Base-by-base conservation (phyloP, 2,113 vertebrate species). In the Aphelocoma coerulescens region DNA sequence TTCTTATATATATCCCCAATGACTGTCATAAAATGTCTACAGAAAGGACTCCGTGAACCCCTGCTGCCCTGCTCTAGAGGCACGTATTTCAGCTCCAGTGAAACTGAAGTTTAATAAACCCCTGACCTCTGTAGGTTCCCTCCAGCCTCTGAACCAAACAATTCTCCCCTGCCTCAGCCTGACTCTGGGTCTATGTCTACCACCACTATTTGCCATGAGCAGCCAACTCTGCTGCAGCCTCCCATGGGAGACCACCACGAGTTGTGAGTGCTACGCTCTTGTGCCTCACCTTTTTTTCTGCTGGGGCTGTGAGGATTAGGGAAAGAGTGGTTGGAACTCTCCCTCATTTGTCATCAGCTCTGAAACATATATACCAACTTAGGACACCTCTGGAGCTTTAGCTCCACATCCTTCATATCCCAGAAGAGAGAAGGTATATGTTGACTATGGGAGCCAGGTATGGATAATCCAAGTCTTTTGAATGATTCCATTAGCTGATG, bases 71-170 rank as follows among this genome's bases (percentile, higher is more conserved):
- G 82, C 9, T 13, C 79, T 63, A 93, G 43, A 92, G 82, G 41
- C 86, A 72, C 41, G 12, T 89, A 84, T 89, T 95, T 95, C 94
- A 96, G 63, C 84, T 88, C 48, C 44, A 68, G 51, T 67, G 86
- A 91, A 96, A 89, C 24, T 55, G 58, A 91, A 86, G 80, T 91
- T 95, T 91, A 95, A 94, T 95, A 91, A 92, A 92, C 68, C 33
- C 27, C 73, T 90, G 68, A 84, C 75, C 62, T 74, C 71, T 54
- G 24, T 39, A 54, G 28, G 71, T 57, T 79, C 58, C 52, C 63
- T 77, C 63, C 51, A 88, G 44, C 43, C 69, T 32, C 59, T 69
- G 48, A 30, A 33, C 43, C 68, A 57, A 49, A 59, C 7, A 11
- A 5, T 20, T 57, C 33, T 65, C 35, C 52, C 41, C 46, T 65